These are phyloP conservation scores for Napeogenes sylphis DNA, from an alignment of 2,888 invertebrate species.

Conservation along the genomic window DNA sequence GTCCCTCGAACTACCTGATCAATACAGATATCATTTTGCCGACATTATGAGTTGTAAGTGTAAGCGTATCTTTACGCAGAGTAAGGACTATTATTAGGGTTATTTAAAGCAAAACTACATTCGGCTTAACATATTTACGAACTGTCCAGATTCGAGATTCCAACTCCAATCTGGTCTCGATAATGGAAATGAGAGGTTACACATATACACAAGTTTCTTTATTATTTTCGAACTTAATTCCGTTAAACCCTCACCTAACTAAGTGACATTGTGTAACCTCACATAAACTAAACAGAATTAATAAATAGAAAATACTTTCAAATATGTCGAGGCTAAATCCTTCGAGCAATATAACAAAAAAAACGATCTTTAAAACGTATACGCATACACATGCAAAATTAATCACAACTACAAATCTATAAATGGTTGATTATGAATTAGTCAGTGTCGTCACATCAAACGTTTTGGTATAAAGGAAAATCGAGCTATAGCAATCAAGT, in stretches of 20 bases:
- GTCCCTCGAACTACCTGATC: not conserved
- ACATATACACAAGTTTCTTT: not conserved
- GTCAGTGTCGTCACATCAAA: conserved; percentile 6
- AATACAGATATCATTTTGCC: too few relatives aligned
- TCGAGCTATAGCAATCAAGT: not conserved
- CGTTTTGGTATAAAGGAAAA: conserved; percentile 1
- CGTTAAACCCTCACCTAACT: not conserved
- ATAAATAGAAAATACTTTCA: not conserved
- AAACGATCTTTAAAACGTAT: not conserved
- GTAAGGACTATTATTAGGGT: not conserved
- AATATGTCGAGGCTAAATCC: not conserved
- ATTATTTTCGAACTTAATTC: not conserved
- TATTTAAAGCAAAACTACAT: not conserved
- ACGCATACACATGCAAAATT: conserved; percentile 5
- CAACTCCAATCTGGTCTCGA: not conserved
- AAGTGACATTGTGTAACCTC: not conserved
- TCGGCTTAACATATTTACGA: not conserved
- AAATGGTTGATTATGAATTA: not conserved
- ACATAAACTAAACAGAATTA: not conserved
- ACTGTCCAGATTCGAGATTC: not conserved
- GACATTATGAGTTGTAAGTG: conserved; percentile 5
- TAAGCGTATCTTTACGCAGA: conserved; percentile 27
- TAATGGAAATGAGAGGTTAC: conserved; percentile 1
- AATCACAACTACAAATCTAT: conserved; percentile 3
- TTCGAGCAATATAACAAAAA: too few relatives aligned